phyloP scores from a whole-genome alignment of 1,140 invertebrate species.

The Lordiphosa clarofinis region DNA sequence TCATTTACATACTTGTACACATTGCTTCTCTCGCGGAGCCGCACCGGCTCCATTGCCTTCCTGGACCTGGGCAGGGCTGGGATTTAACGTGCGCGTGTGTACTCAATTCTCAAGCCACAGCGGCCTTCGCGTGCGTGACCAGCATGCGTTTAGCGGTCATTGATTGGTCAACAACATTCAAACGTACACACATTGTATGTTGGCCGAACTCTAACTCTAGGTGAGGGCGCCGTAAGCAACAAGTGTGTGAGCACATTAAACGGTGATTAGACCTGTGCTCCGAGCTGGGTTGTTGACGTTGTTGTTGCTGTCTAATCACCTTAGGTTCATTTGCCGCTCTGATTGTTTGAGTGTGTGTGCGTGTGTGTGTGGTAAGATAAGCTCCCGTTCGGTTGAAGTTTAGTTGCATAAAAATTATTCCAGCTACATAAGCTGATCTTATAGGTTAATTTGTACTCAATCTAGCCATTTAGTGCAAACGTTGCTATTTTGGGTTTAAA shows the following conservation, averaged over 20 bases:
- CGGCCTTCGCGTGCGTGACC: constrained; percentile 75
- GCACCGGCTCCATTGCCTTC: constrained; percentile 20
- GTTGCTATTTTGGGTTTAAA: no score
- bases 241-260: constrained; percentile 75
- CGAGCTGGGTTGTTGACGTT: constrained; percentile 28
- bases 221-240: constrained; percentile 69
- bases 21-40: constrained; percentile 26
- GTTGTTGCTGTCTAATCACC: constrained; percentile 10
- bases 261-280: constrained; percentile 60
- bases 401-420: constrained; percentile 36
- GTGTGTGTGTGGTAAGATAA: constrained; percentile 28
- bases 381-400: constrained; percentile 38
- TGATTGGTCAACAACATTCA: constrained; percentile 50
- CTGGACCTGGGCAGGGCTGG: constrained; percentile 13
- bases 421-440: constrained; percentile 25
- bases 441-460: no score
- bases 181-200: neutral
- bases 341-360: constrained; percentile 17
- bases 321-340: constrained; percentile 5
- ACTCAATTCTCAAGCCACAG: constrained; percentile 55
- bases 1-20: constrained; percentile 60
- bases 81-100: constrained; percentile 62
- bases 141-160: constrained; percentile 72
- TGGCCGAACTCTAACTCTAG: constrained; percentile 7
- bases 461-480: no score